Conservation (phyloP, 2,797 vertebrate species). For the Acipenser ruthenus region DNA sequence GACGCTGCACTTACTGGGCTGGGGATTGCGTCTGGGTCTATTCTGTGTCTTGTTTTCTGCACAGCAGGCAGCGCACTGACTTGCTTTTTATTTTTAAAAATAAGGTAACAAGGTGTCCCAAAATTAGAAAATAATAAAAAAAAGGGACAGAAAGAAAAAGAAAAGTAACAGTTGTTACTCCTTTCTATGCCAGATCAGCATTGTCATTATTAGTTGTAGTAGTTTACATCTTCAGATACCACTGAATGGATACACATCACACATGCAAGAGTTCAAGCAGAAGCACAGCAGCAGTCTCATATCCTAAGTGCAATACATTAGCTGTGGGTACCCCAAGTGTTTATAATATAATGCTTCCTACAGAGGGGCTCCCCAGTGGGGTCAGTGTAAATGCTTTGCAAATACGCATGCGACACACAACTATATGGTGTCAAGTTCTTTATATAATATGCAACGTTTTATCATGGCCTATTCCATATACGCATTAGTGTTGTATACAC, state of each 20-base stretch:
- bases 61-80: conserved; percentile 96
- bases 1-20: conserved; percentile 95
- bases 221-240: conserved; percentile 18
- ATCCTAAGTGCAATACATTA: too few relatives aligned
- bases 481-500: too few relatives aligned
- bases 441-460: too few relatives aligned
- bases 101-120: conserved; percentile 56
- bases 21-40: conserved; percentile 99
- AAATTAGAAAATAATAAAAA: conserved; percentile 53
- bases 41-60: conserved; percentile 99
- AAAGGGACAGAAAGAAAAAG: conserved; percentile 63
- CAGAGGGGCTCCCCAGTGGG: too few relatives aligned
- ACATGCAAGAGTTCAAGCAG: conserved; percentile 22
- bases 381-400: too few relatives aligned
- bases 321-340: too few relatives aligned
- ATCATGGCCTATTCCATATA: too few relatives aligned
- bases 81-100: conserved; percentile 86
- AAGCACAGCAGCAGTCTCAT: conserved; percentile 13
- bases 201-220: conserved; percentile 17
- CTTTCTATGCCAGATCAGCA: conserved; percentile 24
- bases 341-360: too few relatives aligned
- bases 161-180: conserved; percentile 62
- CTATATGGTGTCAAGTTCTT: too few relatives aligned
- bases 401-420: too few relatives aligned
- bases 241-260: conserved; percentile 20